phyloP scores from a whole-genome alignment of 2,888 invertebrate genomes.

The Resseliella maxima region DNA sequence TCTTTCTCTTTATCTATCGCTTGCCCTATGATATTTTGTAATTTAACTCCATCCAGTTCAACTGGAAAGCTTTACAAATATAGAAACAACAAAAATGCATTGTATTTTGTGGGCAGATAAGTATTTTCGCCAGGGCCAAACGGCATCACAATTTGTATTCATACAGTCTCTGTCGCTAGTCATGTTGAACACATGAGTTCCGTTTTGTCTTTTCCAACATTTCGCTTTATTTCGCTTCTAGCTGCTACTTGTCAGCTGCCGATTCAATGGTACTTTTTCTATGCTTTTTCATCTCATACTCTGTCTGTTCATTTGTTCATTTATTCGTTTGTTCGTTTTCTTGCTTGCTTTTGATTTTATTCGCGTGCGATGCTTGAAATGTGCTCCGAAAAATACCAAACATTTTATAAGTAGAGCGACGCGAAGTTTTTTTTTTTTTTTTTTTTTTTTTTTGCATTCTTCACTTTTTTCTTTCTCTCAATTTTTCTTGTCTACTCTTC shows the following conservation, averaged over 20 bases:
- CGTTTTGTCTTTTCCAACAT: background rate
- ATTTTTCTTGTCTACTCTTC: background rate
- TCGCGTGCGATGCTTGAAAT: background rate
- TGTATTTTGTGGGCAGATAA: constrained; percentile 32
- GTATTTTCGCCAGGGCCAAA: background rate
- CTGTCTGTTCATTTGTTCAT: background rate
- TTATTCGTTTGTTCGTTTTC: background rate
- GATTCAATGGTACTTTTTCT: background rate
- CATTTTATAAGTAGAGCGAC: constrained; percentile 41
- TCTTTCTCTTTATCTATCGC: no score
- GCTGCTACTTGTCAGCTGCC: constrained; percentile 22
- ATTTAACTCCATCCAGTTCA: constrained; percentile 30
- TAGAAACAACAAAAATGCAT: constrained; percentile 27
- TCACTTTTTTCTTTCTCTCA: background rate
- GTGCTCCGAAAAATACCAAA: background rate
- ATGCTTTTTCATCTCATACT: background rate
- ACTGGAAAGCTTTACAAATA: constrained; percentile 20
- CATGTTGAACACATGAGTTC: constrained; percentile 21
- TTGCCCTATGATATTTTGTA: constrained; percentile 13
- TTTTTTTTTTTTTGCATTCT: background rate
- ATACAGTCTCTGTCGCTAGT: background rate
- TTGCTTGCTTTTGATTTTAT: background rate
- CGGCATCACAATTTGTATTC: constrained; percentile 46
- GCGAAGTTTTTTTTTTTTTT: constrained; percentile 14
- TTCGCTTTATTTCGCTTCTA: background rate